phyloP scores from a whole-genome alignment of 2,888 invertebrate species.

The Tenthredo scrophulariae region DNA sequence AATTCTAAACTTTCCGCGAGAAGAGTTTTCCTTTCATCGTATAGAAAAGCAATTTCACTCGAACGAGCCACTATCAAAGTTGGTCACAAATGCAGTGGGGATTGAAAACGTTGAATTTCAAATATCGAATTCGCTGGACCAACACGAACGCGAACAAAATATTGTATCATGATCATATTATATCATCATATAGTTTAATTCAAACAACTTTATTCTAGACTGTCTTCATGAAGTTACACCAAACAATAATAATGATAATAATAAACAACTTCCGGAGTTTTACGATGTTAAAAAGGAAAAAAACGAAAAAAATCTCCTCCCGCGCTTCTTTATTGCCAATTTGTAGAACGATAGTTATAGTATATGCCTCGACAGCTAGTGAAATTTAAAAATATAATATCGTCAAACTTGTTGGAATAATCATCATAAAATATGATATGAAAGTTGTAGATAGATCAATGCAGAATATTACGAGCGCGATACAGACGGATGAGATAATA shows the following conservation, averaged over 20 bases:
- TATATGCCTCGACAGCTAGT: not conserved
- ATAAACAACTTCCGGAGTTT: not conserved
- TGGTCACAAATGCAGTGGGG: not conserved
- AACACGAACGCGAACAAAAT: too few species aligned
- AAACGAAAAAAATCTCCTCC: not conserved
- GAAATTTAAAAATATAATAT: not conserved
- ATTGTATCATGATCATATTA: too few species aligned
- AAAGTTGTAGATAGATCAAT: too few species aligned
- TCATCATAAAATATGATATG: too few species aligned
- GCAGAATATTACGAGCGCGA: not conserved
- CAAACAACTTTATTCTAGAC: too few species aligned
- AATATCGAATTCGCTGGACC: not conserved
- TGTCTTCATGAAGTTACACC: too few species aligned
- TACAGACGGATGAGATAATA: not conserved
- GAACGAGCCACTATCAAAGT: not conserved
- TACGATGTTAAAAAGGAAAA: not conserved
- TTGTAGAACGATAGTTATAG: not conserved
- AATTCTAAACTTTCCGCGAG: not conserved
- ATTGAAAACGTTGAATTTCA: not conserved
- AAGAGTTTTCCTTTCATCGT: slow-evolving; percentile 7
- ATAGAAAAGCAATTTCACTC: slow-evolving; percentile 3
- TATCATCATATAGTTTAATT: too few species aligned
- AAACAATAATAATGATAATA: not conserved
- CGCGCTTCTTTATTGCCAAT: not conserved
- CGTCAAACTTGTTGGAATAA: not conserved